Evolutionary conservation across 2,888 invertebrate genomes (phyloP), one percentile per base, ranked within the genome.

Genomic region (Meandrusa payeni): DNA sequence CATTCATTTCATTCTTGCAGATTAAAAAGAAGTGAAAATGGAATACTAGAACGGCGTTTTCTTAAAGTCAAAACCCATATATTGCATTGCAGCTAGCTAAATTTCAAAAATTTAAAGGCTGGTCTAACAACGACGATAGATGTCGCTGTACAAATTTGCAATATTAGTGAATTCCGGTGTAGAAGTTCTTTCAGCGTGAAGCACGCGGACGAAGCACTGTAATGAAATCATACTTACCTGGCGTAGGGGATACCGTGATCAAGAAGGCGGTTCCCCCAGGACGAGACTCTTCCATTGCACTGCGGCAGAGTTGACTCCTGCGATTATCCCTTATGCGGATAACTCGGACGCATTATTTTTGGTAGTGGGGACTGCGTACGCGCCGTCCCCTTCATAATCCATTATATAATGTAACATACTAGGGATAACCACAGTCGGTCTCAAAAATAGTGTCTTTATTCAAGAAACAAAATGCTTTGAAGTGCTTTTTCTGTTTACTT

Each of bases 191-290:
- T 7, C 10, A 12, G 4, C 6, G 5, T 1, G 33, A 41, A 33
- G 33, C 9, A 41, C 9, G 3, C 9, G 2, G 1, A 26, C 13
- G 5, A 6, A 4, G 9, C 33, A 22, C 4, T 3, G 2, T 3
- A 2, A 1, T 1, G 3, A 36, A 36, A 0, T 41, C 42, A 42
- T 42, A 36, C 41, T 36, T 36, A 42, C 36, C 41, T 41, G 41
- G 41, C 41, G 41, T 41, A 34, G 41, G 41, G 41, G 40, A 19
- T 19, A 41, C 40, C 40, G 40, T 39, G 29, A 39, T 39, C 29
- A 39, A 4, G 19, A 13, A 23, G 33, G 36, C 26, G 36, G 36
- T 36, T 36, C 36, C 36, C 36, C 26, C 36, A 19, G 36, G 26
- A 27, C 19, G 36, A 37, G 36, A 5, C 26, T 17, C 10, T 15